Base-by-base conservation (phyloP, 2,797 vertebrate genomes). In the Euthynnus affinis region DNA sequence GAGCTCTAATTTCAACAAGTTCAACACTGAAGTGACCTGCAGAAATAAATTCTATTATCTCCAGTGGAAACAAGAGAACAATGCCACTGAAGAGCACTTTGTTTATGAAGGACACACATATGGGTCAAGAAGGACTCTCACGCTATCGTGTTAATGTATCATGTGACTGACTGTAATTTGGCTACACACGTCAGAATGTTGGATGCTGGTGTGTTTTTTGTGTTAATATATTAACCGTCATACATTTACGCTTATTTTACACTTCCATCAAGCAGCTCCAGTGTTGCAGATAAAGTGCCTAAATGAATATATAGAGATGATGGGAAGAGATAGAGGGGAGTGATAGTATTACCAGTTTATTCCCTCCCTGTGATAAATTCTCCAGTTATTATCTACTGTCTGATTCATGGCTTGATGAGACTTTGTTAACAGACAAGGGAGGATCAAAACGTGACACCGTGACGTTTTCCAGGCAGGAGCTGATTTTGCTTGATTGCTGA, bases 401-500 rank as follows among this genome's bases (percentile, higher is more conserved):
- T 74, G 48, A 61, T 81, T 64, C 27, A 48, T 53, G 61, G 23
- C 48, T 69, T 20, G 2, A 60, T 51, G 6, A 18, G 18, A 46
- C 51, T 46, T 55, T 61, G 67, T 62, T 27, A 79, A 52, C 64
- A 20, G 27, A 59, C 17, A 51, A 44, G 32, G 46, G 46, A 73
- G 46, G 37, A 81, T 87, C 74, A 78, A 59, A 83, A 68, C 13
- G 12, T 46, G 37, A 68, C 53, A 65, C 63, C 2, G 0, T 63
- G 66, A 62, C 5, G 34, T 75, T 82, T 84, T 76, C 72, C 64
- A 48, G 64, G 29, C 80, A 72, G 71, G 57, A 37, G 71, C 61
- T 75, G 80, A 78, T 78, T 89, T 78, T 22, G 70, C 90, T 87
- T 85, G 83, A 90, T 82, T 82, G 72, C 84, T 81, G 79, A 83